These are phyloP conservation scores for Mesorhabditis sp. DNA, from an alignment of 2,888 invertebrate species.

Conservation along the genomic window DNA sequence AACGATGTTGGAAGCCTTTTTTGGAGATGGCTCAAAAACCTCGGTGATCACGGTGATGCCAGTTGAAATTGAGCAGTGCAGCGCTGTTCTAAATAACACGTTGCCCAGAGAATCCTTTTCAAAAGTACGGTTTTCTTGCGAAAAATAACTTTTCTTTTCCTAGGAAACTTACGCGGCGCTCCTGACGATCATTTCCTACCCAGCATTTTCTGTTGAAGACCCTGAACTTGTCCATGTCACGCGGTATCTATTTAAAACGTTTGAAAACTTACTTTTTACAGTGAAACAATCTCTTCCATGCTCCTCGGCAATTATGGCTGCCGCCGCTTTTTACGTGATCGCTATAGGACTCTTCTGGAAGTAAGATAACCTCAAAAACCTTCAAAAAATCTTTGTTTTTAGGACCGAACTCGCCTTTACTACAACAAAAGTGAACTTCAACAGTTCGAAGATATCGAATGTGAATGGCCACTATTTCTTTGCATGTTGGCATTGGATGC, in stretches of 20 bases:
- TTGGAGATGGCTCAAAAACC: slow-evolving; percentile 84
- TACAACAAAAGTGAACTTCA: slow-evolving; percentile 97
- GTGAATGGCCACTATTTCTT: slow-evolving; percentile 67
- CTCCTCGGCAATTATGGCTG: slow-evolving; percentile 87
- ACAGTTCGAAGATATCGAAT: slow-evolving; percentile 97
- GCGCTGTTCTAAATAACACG: slow-evolving; percentile 78
- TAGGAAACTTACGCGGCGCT: slow-evolving; percentile 93
- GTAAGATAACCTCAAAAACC: slow-evolving; percentile 56
- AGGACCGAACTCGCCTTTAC: slow-evolving; percentile 74
- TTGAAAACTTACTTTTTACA: neutral
- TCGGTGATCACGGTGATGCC: slow-evolving; percentile 95
- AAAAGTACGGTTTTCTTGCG: slow-evolving; percentile 51
- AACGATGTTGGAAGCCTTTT: slow-evolving; percentile 86
- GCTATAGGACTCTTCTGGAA: slow-evolving; percentile 78
- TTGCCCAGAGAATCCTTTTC: slow-evolving; percentile 66
- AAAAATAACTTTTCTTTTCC: slow-evolving; percentile 54
- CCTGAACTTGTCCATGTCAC: slow-evolving; percentile 74
- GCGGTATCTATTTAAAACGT: neutral
- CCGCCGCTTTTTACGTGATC: slow-evolving; percentile 85
- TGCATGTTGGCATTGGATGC: slow-evolving; percentile 70
- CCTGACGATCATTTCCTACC: slow-evolving; percentile 89
- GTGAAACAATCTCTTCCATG: slow-evolving; percentile 48
- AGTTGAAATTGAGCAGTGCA: slow-evolving; percentile 96
- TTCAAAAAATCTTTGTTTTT: slow-evolving; percentile 18
- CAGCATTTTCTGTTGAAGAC: slow-evolving; percentile 97